phyloP scores from a whole-genome alignment of 2,888 invertebrate genomes.

The Cephus runcator region DNA sequence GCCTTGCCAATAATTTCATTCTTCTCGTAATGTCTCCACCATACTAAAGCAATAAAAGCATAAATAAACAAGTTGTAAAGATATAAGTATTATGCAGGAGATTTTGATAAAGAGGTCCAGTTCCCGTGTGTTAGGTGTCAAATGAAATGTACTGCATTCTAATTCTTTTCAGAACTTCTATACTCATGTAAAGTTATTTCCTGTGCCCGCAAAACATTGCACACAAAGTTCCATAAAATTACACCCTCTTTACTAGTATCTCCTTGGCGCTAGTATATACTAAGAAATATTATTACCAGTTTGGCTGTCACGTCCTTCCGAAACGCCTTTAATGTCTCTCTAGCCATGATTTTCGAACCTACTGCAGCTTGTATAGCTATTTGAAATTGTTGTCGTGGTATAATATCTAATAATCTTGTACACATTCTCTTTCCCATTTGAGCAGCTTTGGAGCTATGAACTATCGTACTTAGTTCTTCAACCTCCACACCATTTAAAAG shows the following conservation, averaged over 20 bases:
- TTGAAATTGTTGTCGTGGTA: conserved; percentile 82
- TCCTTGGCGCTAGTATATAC: not conserved
- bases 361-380: conserved; percentile 89
- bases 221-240: not conserved
- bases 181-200: not conserved
- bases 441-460: conserved; percentile 77
- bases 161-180: not conserved
- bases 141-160: not conserved
- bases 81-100: not conserved
- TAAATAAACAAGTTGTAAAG: not conserved
- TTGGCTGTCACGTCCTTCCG: conserved; percentile 95
- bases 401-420: conserved; percentile 80
- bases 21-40: conserved; percentile 92
- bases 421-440: conserved; percentile 77
- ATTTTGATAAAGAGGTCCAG: not conserved
- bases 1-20: conserved; percentile 88
- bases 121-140: not conserved
- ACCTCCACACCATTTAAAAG: conserved; percentile 82
- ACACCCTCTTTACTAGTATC: not conserved
- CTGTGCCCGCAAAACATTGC: not conserved
- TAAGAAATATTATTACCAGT: conserved; percentile 72
- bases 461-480: conserved; percentile 87
- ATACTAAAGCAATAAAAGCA: conserved; percentile 70
- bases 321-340: conserved; percentile 87
- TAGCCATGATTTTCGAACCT: conserved; percentile 81